A percentile compares a stretch with the other conserved stretches of the same genome.
Evolutionary conservation across 2,888 invertebrate genomes (phyloP).

Genomic region (Palloptera scutellata): DNA sequence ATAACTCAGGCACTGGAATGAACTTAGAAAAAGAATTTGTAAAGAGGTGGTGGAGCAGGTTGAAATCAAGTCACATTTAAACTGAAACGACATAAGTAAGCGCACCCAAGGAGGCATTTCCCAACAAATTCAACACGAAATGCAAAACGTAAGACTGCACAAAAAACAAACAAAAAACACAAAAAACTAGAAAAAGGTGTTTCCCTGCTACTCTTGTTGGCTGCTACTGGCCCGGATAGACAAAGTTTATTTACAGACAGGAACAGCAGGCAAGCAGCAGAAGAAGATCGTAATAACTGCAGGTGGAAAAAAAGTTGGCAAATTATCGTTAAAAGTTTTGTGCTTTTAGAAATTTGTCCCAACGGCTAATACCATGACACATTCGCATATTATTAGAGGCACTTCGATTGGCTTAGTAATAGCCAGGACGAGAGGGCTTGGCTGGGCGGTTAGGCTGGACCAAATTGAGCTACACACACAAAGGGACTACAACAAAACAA

Average conservation of each 20-base stretch:
- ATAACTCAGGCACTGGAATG: too few relatives aligned
- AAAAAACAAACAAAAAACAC: neutral
- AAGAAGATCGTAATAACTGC: neutral
- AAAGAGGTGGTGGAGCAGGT: neutral
- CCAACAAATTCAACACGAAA: too few relatives aligned
- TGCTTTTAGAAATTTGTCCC: neutral
- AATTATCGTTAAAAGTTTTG: constrained; percentile 2
- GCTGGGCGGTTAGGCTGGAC: too few relatives aligned
- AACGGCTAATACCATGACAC: neutral
- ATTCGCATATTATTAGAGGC: constrained; percentile 11
- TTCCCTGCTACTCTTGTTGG: too few relatives aligned
- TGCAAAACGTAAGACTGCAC: neutral
- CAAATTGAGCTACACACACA: too few relatives aligned
- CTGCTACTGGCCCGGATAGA: neutral
- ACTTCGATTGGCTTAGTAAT: neutral
- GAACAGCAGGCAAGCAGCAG: neutral
- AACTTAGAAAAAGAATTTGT: too few relatives aligned
- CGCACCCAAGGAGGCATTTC: neutral
- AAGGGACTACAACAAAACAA: too few relatives aligned
- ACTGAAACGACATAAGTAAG: constrained; percentile 17
- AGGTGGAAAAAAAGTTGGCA: constrained; percentile 1
- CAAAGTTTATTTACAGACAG: constrained; percentile 12
- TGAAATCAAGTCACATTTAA: constrained; percentile 4
- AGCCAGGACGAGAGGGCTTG: too few relatives aligned
- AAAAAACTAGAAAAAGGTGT: neutral